These are phyloP conservation scores for Dolichoris vasculosae DNA, from an alignment of 1,140 invertebrate species.

Conservation along the genomic window DNA sequence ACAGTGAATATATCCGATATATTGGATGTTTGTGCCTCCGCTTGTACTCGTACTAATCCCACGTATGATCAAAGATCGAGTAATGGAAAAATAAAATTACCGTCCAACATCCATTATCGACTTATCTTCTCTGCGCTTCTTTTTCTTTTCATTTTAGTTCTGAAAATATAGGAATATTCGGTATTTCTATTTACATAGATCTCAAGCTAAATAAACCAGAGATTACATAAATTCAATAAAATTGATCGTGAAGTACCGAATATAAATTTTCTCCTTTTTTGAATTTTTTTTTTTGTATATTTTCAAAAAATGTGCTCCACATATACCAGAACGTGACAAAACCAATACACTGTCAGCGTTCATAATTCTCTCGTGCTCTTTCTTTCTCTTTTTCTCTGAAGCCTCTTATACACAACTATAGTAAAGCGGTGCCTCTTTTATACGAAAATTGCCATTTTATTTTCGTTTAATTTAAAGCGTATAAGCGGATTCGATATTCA, in stretches of 20 bases:
- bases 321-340: not conserved
- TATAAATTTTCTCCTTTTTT: not conserved
- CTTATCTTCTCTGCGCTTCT: not conserved
- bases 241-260: not conserved
- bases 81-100: constrained; percentile 43
- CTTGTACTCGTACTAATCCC: not conserved
- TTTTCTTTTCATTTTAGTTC: not conserved
- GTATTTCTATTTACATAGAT: not conserved
- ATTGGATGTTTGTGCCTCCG: not conserved
- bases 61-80: constrained; percentile 18
- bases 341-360: not conserved
- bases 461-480: constrained; percentile 38
- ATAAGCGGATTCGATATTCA: constrained; percentile 42
- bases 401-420: not conserved
- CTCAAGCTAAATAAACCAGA: not conserved
- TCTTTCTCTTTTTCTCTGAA: not conserved
- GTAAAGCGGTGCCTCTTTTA: not conserved
- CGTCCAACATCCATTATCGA: constrained; percentile 27
- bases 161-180: not conserved
- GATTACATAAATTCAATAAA: not conserved
- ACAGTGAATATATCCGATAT: not conserved
- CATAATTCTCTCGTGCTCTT: not conserved
- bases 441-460: constrained; percentile 43
- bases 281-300: not conserved
- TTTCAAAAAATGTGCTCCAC: not conserved